phyloP scores from a whole-genome alignment of 2,797 vertebrate genomes.

The Caiman crocodilus region DNA sequence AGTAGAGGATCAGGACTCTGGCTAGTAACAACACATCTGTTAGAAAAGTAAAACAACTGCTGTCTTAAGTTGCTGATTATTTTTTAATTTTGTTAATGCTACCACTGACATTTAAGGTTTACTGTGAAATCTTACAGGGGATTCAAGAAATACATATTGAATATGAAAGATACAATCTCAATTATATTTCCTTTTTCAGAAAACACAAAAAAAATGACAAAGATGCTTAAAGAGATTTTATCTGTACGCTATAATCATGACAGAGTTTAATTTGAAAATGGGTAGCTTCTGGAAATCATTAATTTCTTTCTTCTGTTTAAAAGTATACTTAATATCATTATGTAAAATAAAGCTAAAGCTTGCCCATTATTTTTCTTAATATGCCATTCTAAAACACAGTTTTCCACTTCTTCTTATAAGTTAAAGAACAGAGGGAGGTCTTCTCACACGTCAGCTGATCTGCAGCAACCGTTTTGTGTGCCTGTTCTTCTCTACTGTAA shows the following conservation, averaged over 20 bases:
- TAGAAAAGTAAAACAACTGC: not conserved
- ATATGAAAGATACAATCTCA: not conserved
- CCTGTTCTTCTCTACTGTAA: too few relatives aligned
- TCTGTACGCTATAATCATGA: not conserved
- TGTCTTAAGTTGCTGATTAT: not conserved
- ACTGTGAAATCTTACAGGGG: not conserved
- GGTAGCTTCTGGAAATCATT: not conserved
- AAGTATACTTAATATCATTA: rapidly evolving
- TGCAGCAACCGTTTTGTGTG: too few relatives aligned
- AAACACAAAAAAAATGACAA: not conserved
- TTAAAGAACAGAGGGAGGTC: not conserved
- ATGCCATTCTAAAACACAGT: not conserved
- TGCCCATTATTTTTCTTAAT: not conserved
- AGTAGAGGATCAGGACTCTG: not conserved
- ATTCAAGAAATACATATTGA: not conserved
- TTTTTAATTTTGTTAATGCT: not conserved
- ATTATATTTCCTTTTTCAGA: not conserved
- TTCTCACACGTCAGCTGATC: not conserved
- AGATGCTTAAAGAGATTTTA: not conserved
- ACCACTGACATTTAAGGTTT: not conserved
- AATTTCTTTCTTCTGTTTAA: not conserved
- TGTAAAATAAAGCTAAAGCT: not conserved
- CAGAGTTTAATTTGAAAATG: not conserved
- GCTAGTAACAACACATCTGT: not conserved
- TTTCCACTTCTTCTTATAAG: not conserved